A percentile compares a stretch with the other conserved stretches of the same genome.
Evolutionary conservation across 2,797 vertebrate genomes (phyloP).

Genomic region (Acanthopagrus latus): DNA sequence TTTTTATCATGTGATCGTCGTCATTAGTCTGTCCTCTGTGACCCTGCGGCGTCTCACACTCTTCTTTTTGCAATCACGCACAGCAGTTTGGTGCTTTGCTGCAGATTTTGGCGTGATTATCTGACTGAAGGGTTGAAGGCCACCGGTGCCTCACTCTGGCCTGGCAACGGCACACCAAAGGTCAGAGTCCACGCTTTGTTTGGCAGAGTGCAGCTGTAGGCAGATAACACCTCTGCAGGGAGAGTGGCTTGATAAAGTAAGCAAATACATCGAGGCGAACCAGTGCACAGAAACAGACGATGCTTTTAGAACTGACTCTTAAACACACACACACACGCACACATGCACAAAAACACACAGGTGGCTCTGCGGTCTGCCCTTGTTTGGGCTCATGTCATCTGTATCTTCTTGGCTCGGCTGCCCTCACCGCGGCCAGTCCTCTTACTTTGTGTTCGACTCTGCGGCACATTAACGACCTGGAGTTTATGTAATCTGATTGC

Average conservation of each 20-base stretch:
- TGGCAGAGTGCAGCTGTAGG: constrained; percentile 47
- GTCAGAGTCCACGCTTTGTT: constrained; percentile 69
- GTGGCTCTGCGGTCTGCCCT: constrained; percentile 20
- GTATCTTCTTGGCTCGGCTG: constrained; percentile 25
- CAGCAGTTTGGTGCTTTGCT: constrained; percentile 36
- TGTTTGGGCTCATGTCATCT: constrained; percentile 54
- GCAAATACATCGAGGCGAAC: constrained; percentile 38
- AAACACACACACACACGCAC: constrained; percentile 2
- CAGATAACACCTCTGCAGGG: constrained; percentile 58
- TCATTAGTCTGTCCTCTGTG: constrained; percentile 32
- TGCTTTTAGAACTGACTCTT: not conserved
- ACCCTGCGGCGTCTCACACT: constrained; percentile 17
- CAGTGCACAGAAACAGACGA: not conserved
- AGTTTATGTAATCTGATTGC: constrained; percentile 59
- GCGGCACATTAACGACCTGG: constrained; percentile 34
- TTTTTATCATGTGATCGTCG: constrained; percentile 26
- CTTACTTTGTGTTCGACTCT: constrained; percentile 24
- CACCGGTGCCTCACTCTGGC: constrained; percentile 15
- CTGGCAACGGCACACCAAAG: constrained; percentile 51
- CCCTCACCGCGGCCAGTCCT: not conserved
- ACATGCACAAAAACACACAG: not conserved
- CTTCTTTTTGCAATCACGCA: constrained; percentile 8
- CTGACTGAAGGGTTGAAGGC: constrained; percentile 61
- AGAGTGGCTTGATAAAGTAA: constrained; percentile 47
- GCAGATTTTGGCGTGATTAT: constrained; percentile 66